Evolutionary conservation across 2,113 vertebrate species (phyloP), one percentile per base, ranked within the genome.

Genomic region (Sardina pilchardus): DNA sequence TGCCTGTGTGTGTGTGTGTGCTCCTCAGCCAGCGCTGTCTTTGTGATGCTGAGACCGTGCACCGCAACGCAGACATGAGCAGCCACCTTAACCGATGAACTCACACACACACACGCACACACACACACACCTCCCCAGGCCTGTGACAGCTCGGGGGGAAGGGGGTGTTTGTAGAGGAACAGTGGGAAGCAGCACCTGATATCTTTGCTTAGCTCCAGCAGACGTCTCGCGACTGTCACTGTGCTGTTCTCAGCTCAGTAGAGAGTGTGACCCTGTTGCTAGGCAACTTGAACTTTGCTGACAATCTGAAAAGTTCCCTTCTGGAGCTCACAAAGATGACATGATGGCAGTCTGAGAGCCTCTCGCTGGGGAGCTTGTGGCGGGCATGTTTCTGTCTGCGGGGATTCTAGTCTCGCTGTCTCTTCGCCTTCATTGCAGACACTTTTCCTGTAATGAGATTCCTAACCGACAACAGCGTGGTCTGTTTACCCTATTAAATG

Each of bases 171-270:
- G 82, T 87, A 91, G 89, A 91, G 82, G 6, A 91, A 83, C 93
- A 87, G 92, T 90, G 87, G 92, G 92, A 93, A 93, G 91, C 87
- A 91, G 89, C 94, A 93, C 94, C 94, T 93, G 94, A 94, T 93
- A 92, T 94, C 93, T 95, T 93, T 92, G 93, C 93, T 89, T 89
- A 86, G 91, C 89, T 87, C 81, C 81, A 34, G 71, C 78, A 89
- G 88, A 90, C 88, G 84, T 91, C 92, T 90, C 90, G 91, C 59
- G 86, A 93, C 91, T 91, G 93, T 93, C 93, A 92, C 91, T 83
- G 87, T 83, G 14, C 48, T 84, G 44, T 90, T 90, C 87, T 89
- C 87, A 90, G 88, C 85, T 91, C 89, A 88, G 88, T 44, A 85
- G 88, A 88, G 85, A 92, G 91, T 90, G 86, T 87, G 87, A 93